A percentile compares a stretch with the other conserved stretches of the same genome.
Conservation (phyloP, 2,888 invertebrate species). For the Ganaspis brasiliensis region DNA sequence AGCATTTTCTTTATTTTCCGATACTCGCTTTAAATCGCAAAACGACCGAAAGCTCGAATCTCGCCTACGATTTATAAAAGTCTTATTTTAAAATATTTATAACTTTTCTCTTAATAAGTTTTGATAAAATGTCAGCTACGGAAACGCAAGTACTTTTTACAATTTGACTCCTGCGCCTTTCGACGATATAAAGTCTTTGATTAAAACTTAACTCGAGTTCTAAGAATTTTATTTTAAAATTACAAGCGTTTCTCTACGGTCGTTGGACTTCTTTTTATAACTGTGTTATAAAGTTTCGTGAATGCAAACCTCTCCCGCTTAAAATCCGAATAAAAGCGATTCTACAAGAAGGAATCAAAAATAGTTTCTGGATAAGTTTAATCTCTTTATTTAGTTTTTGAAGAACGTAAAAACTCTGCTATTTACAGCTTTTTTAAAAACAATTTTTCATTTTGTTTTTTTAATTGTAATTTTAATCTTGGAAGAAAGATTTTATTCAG, state of each 20-base stretch:
- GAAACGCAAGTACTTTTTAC: slow-evolving; percentile 41
- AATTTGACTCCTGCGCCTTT: slow-evolving; percentile 21
- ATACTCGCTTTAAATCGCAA: neutral
- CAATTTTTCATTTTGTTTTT: neutral
- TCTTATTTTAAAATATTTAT: slow-evolving; percentile 19
- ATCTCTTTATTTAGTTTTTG: neutral
- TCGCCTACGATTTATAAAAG: slow-evolving; percentile 25
- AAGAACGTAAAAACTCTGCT: slow-evolving; percentile 27
- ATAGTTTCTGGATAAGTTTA: neutral
- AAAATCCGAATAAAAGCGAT: slow-evolving; percentile 11
- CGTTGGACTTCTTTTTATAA: slow-evolving; percentile 33
- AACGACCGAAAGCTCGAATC: slow-evolving; percentile 5
- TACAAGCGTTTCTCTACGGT: slow-evolving; percentile 38
- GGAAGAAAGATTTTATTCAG: slow-evolving; percentile 28
- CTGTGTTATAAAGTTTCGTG: slow-evolving; percentile 24
- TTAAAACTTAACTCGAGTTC: slow-evolving; percentile 37
- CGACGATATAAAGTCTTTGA: slow-evolving; percentile 22
- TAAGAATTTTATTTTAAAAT: slow-evolving; percentile 32
- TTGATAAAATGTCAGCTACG: slow-evolving; percentile 13
- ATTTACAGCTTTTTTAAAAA: slow-evolving; percentile 36
- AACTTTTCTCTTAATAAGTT: slow-evolving; percentile 31
- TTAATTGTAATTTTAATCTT: no score
- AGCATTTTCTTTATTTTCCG: neutral
- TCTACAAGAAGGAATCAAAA: neutral
- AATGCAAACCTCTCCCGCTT: neutral